phyloP scores from a whole-genome alignment of 2,797 vertebrate species.

The Calcarius lapponicus region DNA sequence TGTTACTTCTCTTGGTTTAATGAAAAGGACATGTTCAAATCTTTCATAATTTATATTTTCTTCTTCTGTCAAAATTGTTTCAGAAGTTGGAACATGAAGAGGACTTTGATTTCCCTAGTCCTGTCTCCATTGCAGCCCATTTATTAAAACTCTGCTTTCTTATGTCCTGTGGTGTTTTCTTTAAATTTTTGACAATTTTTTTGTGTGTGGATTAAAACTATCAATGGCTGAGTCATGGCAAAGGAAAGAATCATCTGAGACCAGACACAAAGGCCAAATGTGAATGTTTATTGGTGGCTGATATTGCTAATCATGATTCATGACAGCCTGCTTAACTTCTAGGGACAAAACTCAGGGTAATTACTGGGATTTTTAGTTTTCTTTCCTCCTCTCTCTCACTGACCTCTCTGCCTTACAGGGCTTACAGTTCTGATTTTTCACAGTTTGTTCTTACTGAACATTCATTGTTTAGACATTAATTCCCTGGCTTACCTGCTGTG shows the following conservation, averaged over 20 bases:
- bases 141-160: constrained; percentile 56
- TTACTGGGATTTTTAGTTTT: background rate
- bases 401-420: background rate
- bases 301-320: background rate
- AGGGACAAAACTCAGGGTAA: background rate
- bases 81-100: background rate
- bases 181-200: background rate
- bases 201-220: background rate
- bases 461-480: background rate
- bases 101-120: background rate
- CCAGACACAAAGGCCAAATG: background rate
- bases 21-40: background rate
- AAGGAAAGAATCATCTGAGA: background rate
- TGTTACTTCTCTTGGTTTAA: background rate
- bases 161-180: background rate
- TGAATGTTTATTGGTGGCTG: background rate
- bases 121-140: background rate
- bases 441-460: background rate
- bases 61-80: background rate
- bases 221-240: background rate
- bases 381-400: background rate
- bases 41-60: background rate
- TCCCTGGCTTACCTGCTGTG: constrained; percentile 68
- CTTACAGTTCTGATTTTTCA: background rate
- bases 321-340: background rate